Evolutionary conservation across 2,113 vertebrate genomes (phyloP), one percentile per base, ranked within the genome.

Genomic region (Coryphaenoides rupestris): DNA sequence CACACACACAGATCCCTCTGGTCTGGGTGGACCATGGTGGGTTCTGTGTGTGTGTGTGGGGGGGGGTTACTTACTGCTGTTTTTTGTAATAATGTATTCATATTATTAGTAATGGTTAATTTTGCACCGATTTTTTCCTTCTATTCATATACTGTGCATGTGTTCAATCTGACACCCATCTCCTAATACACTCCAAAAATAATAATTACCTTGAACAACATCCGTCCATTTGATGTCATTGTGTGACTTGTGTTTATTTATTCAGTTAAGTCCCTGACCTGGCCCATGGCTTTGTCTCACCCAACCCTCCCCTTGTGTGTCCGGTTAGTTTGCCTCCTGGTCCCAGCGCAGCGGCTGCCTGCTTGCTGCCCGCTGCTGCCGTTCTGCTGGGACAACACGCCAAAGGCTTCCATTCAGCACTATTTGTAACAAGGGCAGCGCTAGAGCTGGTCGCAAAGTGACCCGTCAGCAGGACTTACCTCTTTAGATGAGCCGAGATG

Each of bases 381-480:
- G n/a, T 66, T 75, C 78, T 72, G 64, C 71, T 74, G 58, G 33
- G 61, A 78, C 84, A 70, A 80, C 76, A 79, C 76, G 76, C 55
- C 46, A 60, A 60, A 68, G 21, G 47, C 64, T 66, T 60, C 68
- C 47, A 67, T 75, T 86, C 70, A 78, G 63, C 67, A 55, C 33
- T 49, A 65, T 56, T 73, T 65, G 68, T 66, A 74, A 83, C 77
- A 84, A 75, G 83, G 73, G 74, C 74, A 74, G 56, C 19, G 69
- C 73, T 55, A 55, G 45, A 63, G 58, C 52, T 65, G 65, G 13
- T 62, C 53, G 60, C 63, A 70, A 83, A 75, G 53, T 16, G 3
- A 21, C 72, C 69, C 76, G 60, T 84, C 83, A 86, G 87, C 82
- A 84, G 67, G 73, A 77, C 81, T 82, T 76, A 67, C 57, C 81